phyloP scores from a whole-genome alignment of 2,888 invertebrate species.

The Drosophila demipolita region DNA sequence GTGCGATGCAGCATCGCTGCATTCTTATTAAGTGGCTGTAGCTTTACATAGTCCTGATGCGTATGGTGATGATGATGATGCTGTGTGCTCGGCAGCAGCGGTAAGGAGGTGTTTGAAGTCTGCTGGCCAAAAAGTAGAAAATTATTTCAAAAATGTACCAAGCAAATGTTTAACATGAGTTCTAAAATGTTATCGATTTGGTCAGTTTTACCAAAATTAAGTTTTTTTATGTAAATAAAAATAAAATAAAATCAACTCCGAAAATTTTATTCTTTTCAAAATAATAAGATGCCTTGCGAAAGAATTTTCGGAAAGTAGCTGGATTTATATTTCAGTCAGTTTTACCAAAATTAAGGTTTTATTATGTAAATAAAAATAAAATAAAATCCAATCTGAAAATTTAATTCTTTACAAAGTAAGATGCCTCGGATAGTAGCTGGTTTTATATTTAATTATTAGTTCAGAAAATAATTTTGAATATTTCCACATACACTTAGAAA shows the following conservation, averaged over 20 bases:
- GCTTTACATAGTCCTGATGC: slow-evolving; percentile 81
- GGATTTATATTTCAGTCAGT: not conserved
- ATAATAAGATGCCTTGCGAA: not conserved
- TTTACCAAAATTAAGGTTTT: no score
- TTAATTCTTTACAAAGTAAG: not conserved
- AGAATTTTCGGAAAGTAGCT: not conserved
- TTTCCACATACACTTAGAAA: not conserved
- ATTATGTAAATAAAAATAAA: not conserved
- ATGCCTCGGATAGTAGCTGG: not conserved
- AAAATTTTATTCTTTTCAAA: not conserved
- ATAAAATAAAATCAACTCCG: not conserved
- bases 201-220: no score
- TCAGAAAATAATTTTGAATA: not conserved
- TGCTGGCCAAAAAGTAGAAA: slow-evolving; percentile 33
- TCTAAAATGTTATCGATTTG: not conserved
- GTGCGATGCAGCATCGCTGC: slow-evolving; percentile 79
- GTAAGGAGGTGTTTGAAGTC: slow-evolving; percentile 85
- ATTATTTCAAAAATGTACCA: not conserved
- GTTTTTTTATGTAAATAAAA: no score
- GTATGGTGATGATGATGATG: slow-evolving; percentile 74
- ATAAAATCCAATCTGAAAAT: not conserved
- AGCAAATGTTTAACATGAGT: no score
- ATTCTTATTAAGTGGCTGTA: slow-evolving; percentile 83
- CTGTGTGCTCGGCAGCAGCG: slow-evolving; percentile 83
- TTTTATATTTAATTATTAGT: not conserved